Evolutionary conservation across 2,888 invertebrate species (phyloP).

Genomic region (Clistopyga incitator): DNA sequence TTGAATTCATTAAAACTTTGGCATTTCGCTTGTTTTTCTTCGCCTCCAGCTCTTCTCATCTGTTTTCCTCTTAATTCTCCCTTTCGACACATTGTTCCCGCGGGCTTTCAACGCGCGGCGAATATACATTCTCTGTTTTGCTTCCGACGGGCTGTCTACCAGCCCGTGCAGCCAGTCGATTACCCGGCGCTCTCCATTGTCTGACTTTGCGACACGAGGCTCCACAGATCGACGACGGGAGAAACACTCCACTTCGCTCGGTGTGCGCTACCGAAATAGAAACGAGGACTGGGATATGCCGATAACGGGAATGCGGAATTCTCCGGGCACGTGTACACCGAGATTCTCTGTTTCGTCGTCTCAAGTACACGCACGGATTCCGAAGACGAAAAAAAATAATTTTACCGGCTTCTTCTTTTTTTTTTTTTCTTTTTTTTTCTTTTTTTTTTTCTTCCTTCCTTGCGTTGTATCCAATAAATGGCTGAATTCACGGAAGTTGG

Average conservation of each 20-base stretch:
- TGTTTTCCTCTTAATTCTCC: background rate
- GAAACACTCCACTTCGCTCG: conserved; percentile 22
- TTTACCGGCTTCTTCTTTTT: background rate
- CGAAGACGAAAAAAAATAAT: background rate
- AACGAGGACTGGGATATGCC: conserved; percentile 28
- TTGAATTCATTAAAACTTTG: conserved; percentile 8
- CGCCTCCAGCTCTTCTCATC: background rate
- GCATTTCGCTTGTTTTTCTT: background rate
- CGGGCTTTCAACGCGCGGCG: background rate
- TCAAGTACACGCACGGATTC: background rate
- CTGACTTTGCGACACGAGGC: conserved; percentile 17
- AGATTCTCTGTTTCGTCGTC: background rate
- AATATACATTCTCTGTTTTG: conserved; percentile 23
- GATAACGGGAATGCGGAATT: conserved; percentile 36
- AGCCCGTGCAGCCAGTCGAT: conserved; percentile 24
- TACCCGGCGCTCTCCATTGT: conserved; percentile 33
- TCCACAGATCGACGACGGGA: conserved; percentile 26
- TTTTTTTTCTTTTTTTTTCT: no score
- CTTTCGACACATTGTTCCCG: background rate
- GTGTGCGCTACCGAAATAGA: conserved; percentile 30
- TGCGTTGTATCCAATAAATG: background rate
- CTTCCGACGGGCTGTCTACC: conserved; percentile 7
- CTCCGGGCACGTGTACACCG: background rate
- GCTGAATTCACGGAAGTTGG: background rate
- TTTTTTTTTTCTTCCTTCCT: no score